Conservation (phyloP, 2,113 vertebrate species). For the Cryptotis parvus region DNA sequence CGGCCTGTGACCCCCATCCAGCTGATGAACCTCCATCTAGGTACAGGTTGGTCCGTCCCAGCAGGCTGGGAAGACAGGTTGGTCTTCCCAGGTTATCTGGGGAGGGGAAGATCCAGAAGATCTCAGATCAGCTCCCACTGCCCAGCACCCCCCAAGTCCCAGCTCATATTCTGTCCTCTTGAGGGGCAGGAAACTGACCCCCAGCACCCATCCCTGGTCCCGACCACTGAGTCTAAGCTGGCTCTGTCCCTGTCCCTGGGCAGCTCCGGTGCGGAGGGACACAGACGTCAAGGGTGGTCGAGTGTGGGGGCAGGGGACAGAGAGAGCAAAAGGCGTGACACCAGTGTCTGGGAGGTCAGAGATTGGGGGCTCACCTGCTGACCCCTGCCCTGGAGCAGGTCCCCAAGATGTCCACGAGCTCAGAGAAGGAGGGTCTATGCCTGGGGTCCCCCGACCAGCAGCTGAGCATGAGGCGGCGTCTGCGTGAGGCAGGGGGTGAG, state of each 20-base stretch:
- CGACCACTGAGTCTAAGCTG: neutral
- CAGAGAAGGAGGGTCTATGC: conserved; percentile 94
- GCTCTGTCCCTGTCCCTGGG: neutral
- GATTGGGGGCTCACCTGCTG: conserved; percentile 89
- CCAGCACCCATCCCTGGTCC: neutral
- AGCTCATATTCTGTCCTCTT: neutral
- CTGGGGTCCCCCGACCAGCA: conserved; percentile 98
- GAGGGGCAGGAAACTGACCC: neutral
- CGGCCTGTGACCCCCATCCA: no score
- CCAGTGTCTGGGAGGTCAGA: neutral
- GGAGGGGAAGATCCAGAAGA: no score
- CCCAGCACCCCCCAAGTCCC: no score
- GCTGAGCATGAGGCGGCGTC: conserved; percentile 97
- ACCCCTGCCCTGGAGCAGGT: conserved; percentile 94
- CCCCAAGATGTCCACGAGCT: conserved; percentile 95
- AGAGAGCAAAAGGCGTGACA: neutral
- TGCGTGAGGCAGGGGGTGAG: conserved; percentile 74
- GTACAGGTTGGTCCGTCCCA: no score
- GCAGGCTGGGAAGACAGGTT: no score
- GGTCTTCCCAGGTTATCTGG: no score
- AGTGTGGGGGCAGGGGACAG: no score
- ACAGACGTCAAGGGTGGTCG: no score
- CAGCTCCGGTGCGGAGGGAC: neutral
- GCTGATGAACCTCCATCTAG: no score
- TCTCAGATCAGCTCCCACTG: no score